Percentiles rank a stretch among this genome's conserved stretches.
Evolutionary conservation across 2,797 vertebrate species (phyloP).

Genomic region (Australoheros facetus): DNA sequence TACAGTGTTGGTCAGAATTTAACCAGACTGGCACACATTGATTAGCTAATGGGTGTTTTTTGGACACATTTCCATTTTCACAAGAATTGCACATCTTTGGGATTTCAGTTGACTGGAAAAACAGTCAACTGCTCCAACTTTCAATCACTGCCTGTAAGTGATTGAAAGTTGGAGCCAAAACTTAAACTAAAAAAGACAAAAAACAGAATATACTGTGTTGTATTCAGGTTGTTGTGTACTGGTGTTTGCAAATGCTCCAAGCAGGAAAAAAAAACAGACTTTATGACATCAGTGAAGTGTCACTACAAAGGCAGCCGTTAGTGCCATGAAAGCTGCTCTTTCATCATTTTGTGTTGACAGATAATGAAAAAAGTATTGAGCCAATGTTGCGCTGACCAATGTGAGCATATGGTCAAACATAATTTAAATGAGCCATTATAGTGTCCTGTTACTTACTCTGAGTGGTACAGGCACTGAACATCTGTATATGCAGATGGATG

Average conservation of each 20-base stretch:
- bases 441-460: conserved; percentile 63
- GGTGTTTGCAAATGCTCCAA: neutral
- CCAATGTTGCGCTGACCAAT: conserved; percentile 14
- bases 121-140: too few species aligned
- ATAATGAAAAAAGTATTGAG: neutral
- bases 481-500: conserved; percentile 68
- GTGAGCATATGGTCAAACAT: conserved; percentile 42
- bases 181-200: too few species aligned
- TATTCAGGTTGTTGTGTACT: neutral
- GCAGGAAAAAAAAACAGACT: neutral
- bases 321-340: neutral
- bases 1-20: neutral
- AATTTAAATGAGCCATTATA: conserved; percentile 23
- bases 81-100: neutral
- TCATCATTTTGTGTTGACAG: neutral
- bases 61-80: neutral
- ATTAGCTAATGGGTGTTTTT: neutral
- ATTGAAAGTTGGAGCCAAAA: neutral
- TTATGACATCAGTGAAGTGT: neutral
- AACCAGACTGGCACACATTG: neutral
- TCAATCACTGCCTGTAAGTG: too few species aligned
- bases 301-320: neutral
- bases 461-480: conserved; percentile 46
- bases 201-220: too few species aligned
- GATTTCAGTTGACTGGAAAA: neutral